Evolutionary conservation across 2,888 invertebrate species (phyloP).

Genomic region (Lasioglossum lativentre): DNA sequence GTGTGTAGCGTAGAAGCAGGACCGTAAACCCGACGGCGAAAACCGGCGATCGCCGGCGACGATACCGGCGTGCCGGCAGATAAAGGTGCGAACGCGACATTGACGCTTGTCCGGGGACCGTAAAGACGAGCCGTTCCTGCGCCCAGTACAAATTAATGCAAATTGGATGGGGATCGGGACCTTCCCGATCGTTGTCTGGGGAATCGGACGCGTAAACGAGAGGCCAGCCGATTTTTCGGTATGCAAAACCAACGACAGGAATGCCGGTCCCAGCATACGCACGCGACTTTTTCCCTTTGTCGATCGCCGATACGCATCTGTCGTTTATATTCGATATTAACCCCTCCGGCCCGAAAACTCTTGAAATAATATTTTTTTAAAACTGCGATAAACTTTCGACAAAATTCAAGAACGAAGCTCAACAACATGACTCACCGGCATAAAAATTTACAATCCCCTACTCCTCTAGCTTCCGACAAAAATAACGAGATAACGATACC

Average conservation of each 20-base stretch:
- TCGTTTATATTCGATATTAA: not conserved
- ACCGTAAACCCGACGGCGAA: constrained; percentile 57
- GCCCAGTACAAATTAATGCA: constrained; percentile 53
- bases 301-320: not conserved
- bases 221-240: constrained; percentile 23
- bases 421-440: not conserved
- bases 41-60: constrained; percentile 51
- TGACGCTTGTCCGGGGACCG: constrained; percentile 10
- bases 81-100: constrained; percentile 45
- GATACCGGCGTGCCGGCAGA: constrained; percentile 43
- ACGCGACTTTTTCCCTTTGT: not conserved
- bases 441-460: too few species aligned
- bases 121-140: not conserved
- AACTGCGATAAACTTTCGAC: too few species aligned
- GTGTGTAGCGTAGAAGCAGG: constrained; percentile 10
- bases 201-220: constrained; percentile 45
- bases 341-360: too few species aligned
- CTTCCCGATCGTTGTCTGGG: constrained; percentile 28
- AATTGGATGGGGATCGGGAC: constrained; percentile 33
- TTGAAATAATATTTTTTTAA: too few species aligned
- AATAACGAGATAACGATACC: too few species aligned
- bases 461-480: too few species aligned
- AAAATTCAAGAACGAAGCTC: not conserved
- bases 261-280: not conserved
- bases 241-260: constrained; percentile 5